Conservation (phyloP, 2,888 invertebrate species). For the Nebria brevicollis region DNA sequence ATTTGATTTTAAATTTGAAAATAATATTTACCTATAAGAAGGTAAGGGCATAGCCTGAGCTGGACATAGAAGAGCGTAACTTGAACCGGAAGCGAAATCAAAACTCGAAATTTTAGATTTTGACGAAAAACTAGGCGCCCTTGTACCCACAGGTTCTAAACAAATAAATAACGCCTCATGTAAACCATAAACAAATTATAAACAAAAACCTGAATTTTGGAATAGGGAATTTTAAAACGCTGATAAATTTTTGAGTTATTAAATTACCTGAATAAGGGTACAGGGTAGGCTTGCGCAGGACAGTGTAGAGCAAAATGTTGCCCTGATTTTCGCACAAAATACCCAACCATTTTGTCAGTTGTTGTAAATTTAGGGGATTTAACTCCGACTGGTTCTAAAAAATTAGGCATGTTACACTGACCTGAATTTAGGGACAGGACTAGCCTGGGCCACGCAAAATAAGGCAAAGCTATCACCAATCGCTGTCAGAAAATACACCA, state of each 20-base stretch:
- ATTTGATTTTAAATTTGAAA: background rate
- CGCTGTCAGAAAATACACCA: constrained; percentile 69
- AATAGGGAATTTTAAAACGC: background rate
- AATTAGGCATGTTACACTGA: constrained; percentile 53
- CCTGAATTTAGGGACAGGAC: constrained; percentile 69
- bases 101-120: constrained; percentile 73
- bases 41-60: constrained; percentile 71
- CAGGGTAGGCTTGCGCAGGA: constrained; percentile 81
- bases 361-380: constrained; percentile 78
- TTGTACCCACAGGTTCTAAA: constrained; percentile 75
- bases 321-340: constrained; percentile 72
- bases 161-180: background rate
- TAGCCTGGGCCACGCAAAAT: constrained; percentile 69
- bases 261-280: constrained; percentile 55
- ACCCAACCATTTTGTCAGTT: constrained; percentile 74
- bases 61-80: constrained; percentile 69
- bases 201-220: constrained; percentile 13
- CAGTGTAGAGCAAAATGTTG: constrained; percentile 76
- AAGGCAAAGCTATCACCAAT: constrained; percentile 64
- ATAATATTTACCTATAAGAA: constrained; percentile 52
- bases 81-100: constrained; percentile 66
- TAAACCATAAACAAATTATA: background rate
- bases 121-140: constrained; percentile 76
- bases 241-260: background rate
- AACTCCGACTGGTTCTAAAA: constrained; percentile 74